Base-by-base conservation (phyloP, 2,113 vertebrate genomes). In the Thryonomys swinderianus region DNA sequence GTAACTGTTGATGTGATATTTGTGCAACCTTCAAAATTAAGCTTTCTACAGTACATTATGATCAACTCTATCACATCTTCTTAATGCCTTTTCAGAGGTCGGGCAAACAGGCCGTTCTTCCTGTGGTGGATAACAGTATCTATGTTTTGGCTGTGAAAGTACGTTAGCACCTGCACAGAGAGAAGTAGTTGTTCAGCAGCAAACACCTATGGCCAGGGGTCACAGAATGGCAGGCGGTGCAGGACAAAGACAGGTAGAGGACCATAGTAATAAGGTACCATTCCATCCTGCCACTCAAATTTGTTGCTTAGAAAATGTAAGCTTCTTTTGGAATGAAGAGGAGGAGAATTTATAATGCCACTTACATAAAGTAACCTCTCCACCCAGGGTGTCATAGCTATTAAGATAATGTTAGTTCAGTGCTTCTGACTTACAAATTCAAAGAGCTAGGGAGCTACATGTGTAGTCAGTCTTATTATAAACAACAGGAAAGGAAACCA, bases 401-500 rank as follows among this genome's bases (percentile, higher is more conserved):
- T 91, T 90, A 91, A 88, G 23, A 66, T 93, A 90, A 95, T 71
- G 67, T 83, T 91, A 76, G 57, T 30, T 40, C 64, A 62, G 37
- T 32, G 64, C 64, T 95, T 94, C 59, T 64, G 66, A 80, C 64
- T 88, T 79, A 86, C 67, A 62, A 48, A 53, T 51, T 20, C 73
- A 92, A 80, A 95, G 69, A 92, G n/a, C 88, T 81, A 78, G 93
- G 84, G 78, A 90, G 94, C n/a, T 32, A 21, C 48, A 23, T 32
- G 16, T 11, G 16, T 76, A 37, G 7, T 85, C 21, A 34, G 5
- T 32, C 73, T 86, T 62, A 84, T 95, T 93, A 95, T 61, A 95
- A 86, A 57, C 82, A 95, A 87, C 40, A 89, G 96, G 67, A 84
- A 92, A 34, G 34, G 82, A 69, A 76, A 89, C 53, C 37, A 67